These are phyloP conservation scores for Drymodes brunneopygia DNA, from an alignment of 2,113 vertebrate species.

Conservation along the genomic window DNA sequence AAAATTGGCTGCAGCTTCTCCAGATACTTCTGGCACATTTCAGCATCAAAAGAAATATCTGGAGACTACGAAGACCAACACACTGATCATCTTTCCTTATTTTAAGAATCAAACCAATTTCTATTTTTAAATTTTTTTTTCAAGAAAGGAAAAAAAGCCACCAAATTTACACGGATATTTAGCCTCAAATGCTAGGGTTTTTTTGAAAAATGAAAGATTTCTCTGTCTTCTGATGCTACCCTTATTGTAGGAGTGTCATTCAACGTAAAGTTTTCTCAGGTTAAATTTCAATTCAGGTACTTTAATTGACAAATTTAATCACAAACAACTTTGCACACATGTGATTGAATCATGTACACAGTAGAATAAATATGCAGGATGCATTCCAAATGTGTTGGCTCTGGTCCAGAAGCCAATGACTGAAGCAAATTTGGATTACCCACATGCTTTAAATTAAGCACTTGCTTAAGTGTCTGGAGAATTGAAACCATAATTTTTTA, in stretches of 20 bases:
- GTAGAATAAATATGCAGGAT: conserved; percentile 42
- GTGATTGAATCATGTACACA: conserved; percentile 2
- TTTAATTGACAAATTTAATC: conserved; percentile 41
- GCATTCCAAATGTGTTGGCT: conserved; percentile 46
- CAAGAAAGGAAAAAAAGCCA: background rate
- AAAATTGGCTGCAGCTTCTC: background rate
- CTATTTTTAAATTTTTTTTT: background rate
- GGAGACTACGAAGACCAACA: background rate
- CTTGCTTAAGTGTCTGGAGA: conserved; percentile 22
- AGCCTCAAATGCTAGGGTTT: background rate
- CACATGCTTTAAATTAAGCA: conserved; percentile 57
- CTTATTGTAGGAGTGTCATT: background rate
- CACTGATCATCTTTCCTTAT: background rate
- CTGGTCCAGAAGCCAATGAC: background rate
- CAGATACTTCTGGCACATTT: background rate
- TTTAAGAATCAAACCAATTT: background rate
- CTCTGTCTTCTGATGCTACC: background rate
- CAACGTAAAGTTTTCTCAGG: background rate
- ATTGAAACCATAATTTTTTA: conserved; percentile 12
- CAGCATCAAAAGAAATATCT: background rate
- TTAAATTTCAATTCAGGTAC: conserved; percentile 1
- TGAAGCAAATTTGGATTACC: conserved; percentile 49
- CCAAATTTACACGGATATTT: background rate
- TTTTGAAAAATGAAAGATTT: background rate
- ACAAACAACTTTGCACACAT: conserved; percentile 34